phyloP scores from a whole-genome alignment of 1,140 invertebrate genomes.

The Eumaeus atala region DNA sequence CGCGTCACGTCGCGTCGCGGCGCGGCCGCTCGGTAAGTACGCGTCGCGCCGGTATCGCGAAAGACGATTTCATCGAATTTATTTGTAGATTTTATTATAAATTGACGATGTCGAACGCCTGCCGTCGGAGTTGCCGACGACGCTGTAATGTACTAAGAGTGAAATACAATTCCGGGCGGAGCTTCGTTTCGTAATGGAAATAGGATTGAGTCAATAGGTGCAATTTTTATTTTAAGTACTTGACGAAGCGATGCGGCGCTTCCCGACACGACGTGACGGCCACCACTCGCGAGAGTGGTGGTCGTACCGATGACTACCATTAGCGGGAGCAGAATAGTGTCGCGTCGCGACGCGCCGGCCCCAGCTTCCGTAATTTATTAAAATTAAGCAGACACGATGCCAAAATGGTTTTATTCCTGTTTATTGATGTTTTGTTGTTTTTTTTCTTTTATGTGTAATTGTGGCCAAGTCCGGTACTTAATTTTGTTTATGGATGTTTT shows the following conservation, averaged over 20 bases:
- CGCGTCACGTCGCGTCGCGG: slow-evolving; percentile 19
- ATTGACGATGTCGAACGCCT: slow-evolving; percentile 58
- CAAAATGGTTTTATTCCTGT: slow-evolving; percentile 73
- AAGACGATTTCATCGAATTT: slow-evolving; percentile 72
- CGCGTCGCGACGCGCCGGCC: slow-evolving; percentile 21
- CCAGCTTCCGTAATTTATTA: slow-evolving; percentile 62
- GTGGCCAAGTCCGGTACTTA: slow-evolving; percentile 71
- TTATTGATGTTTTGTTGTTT: slow-evolving; percentile 72
- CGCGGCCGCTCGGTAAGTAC: slow-evolving; percentile 27
- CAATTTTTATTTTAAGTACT: slow-evolving; percentile 66
- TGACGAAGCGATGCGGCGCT: slow-evolving; percentile 24
- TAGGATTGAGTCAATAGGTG: slow-evolving; percentile 69
- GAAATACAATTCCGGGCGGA: slow-evolving; percentile 54
- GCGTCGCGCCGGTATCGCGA: slow-evolving; percentile 38
- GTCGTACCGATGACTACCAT: too few relatives aligned
- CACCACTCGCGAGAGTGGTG: slow-evolving; percentile 31
- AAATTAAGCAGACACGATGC: slow-evolving; percentile 67
- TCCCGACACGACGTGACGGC: slow-evolving; percentile 21
- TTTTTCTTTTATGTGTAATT: slow-evolving; percentile 68
- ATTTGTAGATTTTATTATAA: slow-evolving; percentile 66
- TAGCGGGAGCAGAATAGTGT: background rate
- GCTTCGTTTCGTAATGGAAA: slow-evolving; percentile 55
- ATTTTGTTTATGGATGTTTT: slow-evolving; percentile 63
- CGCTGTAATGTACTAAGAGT: background rate
- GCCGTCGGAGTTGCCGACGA: slow-evolving; percentile 30